Evolutionary conservation across 2,797 vertebrate genomes (phyloP), one percentile per base, ranked within the genome.

Genomic region (Chromobotia macracanthus): DNA sequence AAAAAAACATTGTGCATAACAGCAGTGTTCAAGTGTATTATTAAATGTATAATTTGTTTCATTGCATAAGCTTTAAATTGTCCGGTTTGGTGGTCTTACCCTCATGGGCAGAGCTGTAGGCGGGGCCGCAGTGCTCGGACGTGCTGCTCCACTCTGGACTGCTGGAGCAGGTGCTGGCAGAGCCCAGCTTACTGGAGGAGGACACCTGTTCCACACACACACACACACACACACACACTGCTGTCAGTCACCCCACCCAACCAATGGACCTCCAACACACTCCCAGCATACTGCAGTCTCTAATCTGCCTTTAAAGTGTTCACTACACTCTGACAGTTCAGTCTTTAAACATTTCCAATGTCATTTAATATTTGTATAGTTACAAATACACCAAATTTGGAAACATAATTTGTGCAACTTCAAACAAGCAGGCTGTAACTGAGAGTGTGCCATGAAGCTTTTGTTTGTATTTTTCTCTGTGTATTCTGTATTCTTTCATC

Each of bases 81-180:
- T n/a, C n/a, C n/a, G 75, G 25, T 73, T 19, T 74, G 38, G 18
- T 74, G 73, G 72, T 60, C 79, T 91, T 92, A 95, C 95, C 94
- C 0, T 87, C 88, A 0, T 93, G 81, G 67, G 82, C 92, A 86
- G 90, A 84, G 76, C 89, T 81, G 0, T 94, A 95, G 21, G 88
- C 86, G 70, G 91, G 90, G 0, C 88, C 89, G 70, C 92, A 94
- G 86, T 94, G 94, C 58, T 95, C 93, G 0, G 93, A 93, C 72
- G 94, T 92, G 79, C 92, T 96, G 92, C 95, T 96, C 96, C 97
- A 99, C 88, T 98, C 96, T 0, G 97, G 96, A 89, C 97, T 98
- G 86, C 97, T 98, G 88, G 96, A 97, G 93, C 97, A 99, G 53
- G 96, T 94, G 87, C 97, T 98, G 88, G 94, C 89, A 0, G 96